Evolutionary conservation across 2,113 vertebrate species (phyloP).

Genomic region (Aptenodytes forsteri): DNA sequence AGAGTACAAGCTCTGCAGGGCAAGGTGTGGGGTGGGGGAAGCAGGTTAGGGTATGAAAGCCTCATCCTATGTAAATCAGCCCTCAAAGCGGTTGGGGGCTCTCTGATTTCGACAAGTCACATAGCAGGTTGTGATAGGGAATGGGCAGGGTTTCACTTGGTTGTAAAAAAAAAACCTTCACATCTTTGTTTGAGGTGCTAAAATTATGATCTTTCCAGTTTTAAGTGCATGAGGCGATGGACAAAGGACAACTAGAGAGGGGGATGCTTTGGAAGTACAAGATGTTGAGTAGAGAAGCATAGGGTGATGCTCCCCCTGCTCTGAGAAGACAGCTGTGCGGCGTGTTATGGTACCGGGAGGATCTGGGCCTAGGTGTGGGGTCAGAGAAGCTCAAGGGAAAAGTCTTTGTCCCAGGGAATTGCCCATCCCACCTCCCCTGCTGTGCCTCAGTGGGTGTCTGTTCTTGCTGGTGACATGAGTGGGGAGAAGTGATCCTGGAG

Average conservation of each 20-base stretch:
- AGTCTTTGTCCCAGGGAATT: background rate
- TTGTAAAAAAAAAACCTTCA: rapidly evolving
- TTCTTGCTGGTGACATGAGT: background rate
- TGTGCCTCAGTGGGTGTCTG: background rate
- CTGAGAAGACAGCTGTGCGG: background rate
- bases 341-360: background rate
- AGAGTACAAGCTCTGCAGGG: background rate
- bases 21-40: background rate
- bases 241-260: background rate
- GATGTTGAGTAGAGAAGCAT: background rate
- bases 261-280: background rate
- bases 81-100: background rate
- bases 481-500: background rate
- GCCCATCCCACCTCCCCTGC: background rate
- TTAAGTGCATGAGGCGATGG: background rate
- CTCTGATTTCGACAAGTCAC: background rate
- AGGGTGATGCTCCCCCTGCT: background rate
- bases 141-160: background rate
- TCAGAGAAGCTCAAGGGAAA: background rate
- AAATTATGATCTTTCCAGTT: background rate
- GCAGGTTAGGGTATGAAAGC: background rate
- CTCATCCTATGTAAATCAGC: background rate
- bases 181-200: rapidly evolving
- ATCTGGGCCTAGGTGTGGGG: background rate
- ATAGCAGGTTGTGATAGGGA: background rate